These are phyloP conservation scores for Talpa occidentalis DNA, from an alignment of 2,113 vertebrate genomes.

Conservation along the genomic window DNA sequence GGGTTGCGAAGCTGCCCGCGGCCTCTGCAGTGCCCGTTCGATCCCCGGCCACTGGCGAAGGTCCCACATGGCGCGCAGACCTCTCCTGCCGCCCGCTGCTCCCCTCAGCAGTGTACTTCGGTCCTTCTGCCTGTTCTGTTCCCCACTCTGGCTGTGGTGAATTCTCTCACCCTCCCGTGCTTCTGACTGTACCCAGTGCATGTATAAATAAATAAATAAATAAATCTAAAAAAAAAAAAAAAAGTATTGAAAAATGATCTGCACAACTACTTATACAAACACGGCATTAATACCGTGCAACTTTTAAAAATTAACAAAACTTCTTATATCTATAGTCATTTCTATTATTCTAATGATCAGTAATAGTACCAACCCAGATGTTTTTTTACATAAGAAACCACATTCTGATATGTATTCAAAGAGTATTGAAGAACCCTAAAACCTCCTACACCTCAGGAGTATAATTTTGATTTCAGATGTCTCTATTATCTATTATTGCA, in stretches of 20 bases:
- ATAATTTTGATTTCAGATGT: conserved; percentile 5
- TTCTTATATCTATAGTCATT: neutral
- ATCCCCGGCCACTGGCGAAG: too few species aligned
- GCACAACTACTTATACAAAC: neutral
- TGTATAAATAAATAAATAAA: too few species aligned
- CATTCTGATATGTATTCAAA: neutral
- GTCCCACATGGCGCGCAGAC: too few species aligned
- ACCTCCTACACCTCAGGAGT: neutral
- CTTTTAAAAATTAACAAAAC: conserved; percentile 11
- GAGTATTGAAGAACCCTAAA: neutral
- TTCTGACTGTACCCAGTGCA: too few species aligned
- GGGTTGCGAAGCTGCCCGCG: too few species aligned
- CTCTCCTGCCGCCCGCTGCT: too few species aligned
- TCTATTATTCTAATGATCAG: neutral
- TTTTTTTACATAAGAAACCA: neutral
- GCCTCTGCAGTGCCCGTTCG: too few species aligned
- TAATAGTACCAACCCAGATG: neutral
- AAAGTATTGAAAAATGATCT: neutral
- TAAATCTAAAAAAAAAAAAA: too few species aligned
- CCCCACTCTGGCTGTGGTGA: too few species aligned
- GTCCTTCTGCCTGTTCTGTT: too few species aligned
- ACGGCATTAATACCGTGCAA: neutral
- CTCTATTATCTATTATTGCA: neutral
- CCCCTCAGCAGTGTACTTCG: too few species aligned
- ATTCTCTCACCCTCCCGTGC: too few species aligned